Evolutionary conservation across 2,888 invertebrate genomes (phyloP).

Genomic region (Noctua fimbriata): DNA sequence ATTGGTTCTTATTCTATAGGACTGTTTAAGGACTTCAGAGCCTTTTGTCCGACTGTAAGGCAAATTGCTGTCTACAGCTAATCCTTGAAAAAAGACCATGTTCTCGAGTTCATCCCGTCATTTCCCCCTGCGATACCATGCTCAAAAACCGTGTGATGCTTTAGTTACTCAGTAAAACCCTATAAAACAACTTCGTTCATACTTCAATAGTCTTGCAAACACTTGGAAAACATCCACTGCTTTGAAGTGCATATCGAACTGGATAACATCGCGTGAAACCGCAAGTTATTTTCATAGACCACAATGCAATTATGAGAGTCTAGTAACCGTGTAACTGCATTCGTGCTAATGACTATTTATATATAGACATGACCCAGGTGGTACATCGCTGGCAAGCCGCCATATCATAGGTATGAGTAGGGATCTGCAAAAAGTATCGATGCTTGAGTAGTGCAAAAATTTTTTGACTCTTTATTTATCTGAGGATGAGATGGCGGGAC

Average conservation of each 20-base stretch:
- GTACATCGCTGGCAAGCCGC: constrained; percentile 52
- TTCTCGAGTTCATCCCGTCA: background rate
- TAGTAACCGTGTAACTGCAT: constrained; percentile 52
- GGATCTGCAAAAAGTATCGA: constrained; percentile 34
- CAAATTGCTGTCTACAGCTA: background rate
- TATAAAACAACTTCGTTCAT: background rate
- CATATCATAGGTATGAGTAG: constrained; percentile 24
- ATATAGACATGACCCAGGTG: constrained; percentile 76
- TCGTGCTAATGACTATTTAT: constrained; percentile 69
- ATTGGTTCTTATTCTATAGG: background rate
- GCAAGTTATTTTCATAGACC: constrained; percentile 49
- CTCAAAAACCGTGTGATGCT: background rate
- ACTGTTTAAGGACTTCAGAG: too few species aligned
- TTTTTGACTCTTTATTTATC: background rate
- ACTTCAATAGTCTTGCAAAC: background rate
- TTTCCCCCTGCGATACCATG: background rate
- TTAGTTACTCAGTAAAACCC: background rate
- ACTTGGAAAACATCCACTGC: constrained; percentile 19
- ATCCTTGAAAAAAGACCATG: background rate
- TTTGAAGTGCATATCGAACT: constrained; percentile 39
- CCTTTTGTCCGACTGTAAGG: background rate
- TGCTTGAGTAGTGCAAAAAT: background rate
- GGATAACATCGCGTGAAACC: constrained; percentile 40
- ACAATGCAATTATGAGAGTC: constrained; percentile 61
- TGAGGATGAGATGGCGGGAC: background rate